Conservation (phyloP, 2,113 vertebrate genomes). For the Engystomops pustulosus region DNA sequence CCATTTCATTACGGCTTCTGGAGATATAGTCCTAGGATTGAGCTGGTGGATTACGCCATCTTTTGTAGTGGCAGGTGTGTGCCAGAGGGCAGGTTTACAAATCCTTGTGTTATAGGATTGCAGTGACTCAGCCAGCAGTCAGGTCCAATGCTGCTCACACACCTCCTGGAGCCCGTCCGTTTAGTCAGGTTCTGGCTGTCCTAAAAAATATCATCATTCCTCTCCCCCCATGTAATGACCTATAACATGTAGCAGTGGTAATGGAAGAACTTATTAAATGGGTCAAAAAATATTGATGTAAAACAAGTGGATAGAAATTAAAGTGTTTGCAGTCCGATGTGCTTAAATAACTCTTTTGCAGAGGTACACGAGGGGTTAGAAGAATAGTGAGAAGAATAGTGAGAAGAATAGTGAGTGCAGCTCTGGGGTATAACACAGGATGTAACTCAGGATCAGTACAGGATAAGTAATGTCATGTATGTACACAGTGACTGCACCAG, state of each 20-base stretch:
- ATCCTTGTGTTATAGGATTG: slow-evolving; percentile 66
- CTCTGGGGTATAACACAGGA: no score
- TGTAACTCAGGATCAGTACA: no score
- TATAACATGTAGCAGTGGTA: slow-evolving; percentile 61
- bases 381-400: no score
- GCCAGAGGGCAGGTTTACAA: slow-evolving; percentile 70
- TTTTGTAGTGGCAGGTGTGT: slow-evolving; percentile 69
- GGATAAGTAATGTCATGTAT: no score
- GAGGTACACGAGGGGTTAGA: no score
- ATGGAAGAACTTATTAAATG: slow-evolving; percentile 69
- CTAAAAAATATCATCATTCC: slow-evolving; percentile 58
- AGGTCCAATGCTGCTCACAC: slow-evolving; percentile 70
- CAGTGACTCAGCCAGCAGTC: slow-evolving; percentile 71
- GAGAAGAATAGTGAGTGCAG: no score
- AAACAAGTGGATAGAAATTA: slow-evolving; percentile 35
- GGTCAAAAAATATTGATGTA: slow-evolving; percentile 66
- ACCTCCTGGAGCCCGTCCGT: slow-evolving; percentile 67
- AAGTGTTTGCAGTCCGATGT: neutral
- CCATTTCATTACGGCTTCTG: slow-evolving; percentile 15
- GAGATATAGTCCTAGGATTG: slow-evolving; percentile 59
- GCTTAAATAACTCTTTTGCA: no score
- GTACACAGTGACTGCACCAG: no score
- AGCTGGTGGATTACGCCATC: slow-evolving; percentile 65
- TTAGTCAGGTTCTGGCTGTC: slow-evolving; percentile 61
- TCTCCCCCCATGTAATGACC: slow-evolving; percentile 40